A percentile compares a stretch with the other conserved stretches of the same genome.
Evolutionary conservation across 2,113 vertebrate genomes (phyloP).

Genomic region (Gymnogyps californianus): DNA sequence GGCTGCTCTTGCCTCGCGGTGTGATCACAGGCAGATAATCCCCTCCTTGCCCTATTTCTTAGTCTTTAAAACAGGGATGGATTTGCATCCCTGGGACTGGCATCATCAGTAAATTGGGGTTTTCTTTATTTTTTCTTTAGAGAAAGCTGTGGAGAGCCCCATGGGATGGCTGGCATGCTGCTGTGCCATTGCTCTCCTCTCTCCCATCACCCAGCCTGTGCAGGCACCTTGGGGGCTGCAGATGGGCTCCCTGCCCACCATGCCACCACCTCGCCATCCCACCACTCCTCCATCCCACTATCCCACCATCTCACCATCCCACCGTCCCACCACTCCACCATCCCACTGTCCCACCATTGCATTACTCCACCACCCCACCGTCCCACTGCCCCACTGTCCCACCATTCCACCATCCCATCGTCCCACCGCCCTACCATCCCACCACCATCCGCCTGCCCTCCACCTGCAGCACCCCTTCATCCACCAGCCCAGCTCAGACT

Average conservation of each 20-base stretch:
- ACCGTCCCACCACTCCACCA: not conserved
- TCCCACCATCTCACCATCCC: no score
- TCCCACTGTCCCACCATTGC: not conserved
- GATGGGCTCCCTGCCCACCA: not conserved
- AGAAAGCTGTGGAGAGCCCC: not conserved
- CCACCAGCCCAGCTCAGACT: not conserved
- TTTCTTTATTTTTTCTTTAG: not conserved
- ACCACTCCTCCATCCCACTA: no score
- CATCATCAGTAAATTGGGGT: no score
- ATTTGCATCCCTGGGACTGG: not conserved
- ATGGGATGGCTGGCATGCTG: not conserved
- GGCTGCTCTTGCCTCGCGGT: not conserved
- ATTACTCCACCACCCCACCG: no score
- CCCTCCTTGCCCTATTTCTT: not conserved
- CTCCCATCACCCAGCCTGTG: not conserved
- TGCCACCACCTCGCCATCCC: not conserved
- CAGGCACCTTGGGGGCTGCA: not conserved
- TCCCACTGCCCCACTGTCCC: fast-evolving
- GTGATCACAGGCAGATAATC: not conserved
- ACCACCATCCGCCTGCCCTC: not conserved
- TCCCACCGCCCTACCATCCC: no score
- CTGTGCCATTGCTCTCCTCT: not conserved
- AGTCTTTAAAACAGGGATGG: not conserved
- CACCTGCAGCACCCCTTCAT: not conserved
- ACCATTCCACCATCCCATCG: not conserved